Base-by-base conservation (phyloP, 2,888 invertebrate genomes). In the Spicauda simplicius region DNA sequence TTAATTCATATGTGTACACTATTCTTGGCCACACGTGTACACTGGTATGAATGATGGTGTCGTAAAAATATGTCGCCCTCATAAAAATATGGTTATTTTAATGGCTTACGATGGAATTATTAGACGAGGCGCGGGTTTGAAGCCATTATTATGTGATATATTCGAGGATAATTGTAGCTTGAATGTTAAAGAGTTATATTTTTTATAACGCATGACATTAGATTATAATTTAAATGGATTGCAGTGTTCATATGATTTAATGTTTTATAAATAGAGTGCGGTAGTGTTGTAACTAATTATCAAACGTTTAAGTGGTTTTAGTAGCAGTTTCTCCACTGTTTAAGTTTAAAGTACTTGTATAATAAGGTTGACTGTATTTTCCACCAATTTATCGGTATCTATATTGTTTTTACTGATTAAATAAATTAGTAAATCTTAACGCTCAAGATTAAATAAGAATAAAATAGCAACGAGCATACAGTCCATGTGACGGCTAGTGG, bases 51-150 rank as follows among this genome's bases (percentile, higher is more conserved):
- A 62, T 54, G 64, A 74, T 71, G 70, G 64, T 61, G 64, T 68
- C 68, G 70, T 73, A 72, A 75, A 75, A 74, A 72, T 74, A 73
- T 75, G 70, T 73, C 73, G 64, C 64, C 60, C 70, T 48, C 64
- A 72, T 69, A 67, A 70, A 74, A 70, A 70, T 72, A 72, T 71
- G 67, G 53, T 57, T 64, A 66, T 72, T 73, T 73, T 72, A 75
- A 75, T 72, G 70, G 73, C 62, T 68, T 69, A 52, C 20, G 71
- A 71, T 63, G 52, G 25, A 70, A 62, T 71, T 67, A 73, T 74
- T 69, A 68, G 67, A 65, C 30, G 54, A 56, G 18, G 71, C 68
- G 61, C 65, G 69, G 66, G 69, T 67, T 69, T 63, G 33, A 48
- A 30, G 30, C 50, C 56, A 48, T 65, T 65, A 65, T 59, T n/a